Base-by-base conservation (phyloP, 2,888 invertebrate species). In the Willowsia nigromaculata region DNA sequence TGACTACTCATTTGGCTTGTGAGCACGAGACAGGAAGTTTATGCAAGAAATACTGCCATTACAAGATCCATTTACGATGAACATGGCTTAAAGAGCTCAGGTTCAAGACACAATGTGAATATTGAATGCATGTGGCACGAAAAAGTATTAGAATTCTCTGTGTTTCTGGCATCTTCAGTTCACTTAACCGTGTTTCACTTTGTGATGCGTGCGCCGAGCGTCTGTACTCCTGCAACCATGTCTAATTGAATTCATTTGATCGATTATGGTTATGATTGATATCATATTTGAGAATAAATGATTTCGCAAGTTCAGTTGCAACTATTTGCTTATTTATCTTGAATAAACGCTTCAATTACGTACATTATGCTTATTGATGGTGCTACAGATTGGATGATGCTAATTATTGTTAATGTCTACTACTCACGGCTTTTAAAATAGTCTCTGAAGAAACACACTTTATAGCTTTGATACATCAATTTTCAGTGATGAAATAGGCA, bases 11-110 rank as follows among this genome's bases (percentile, higher is more conserved):
- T 25, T 50, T 56, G 53, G 37, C 43, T 30, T 5, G 43, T 37
- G 65, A 11, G 18, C 65, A 40, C 71, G 43, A 71, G 11, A 82
- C 82, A 82, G 82, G 82, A 82, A 82, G 62, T 65, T 82, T 82
- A 82, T 82, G 82, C 82, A 82, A 82, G 82, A 82, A 40, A 25
- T 1, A 37, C 56, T 18, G 3, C 22, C 56, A 56, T 53, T 22
- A 71, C n/a, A 7, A 62, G 50, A 15, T 50, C n/a, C 50, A 50
- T 7, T 50, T 7, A 9, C 3, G 15, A 50, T 50, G 11, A 50
- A 3, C 13, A 62, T 62, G 3, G 30, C 13, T 13, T 27, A n/a
- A n/a, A n/a, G n/a, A n/a, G n/a, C n/a, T n/a, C n/a, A n/a, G n/a
- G n/a, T n/a, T n/a, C n/a, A n/a, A n/a, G n/a, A n/a, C n/a, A n/a